Base-by-base conservation (phyloP, 2,888 invertebrate species). In the Melanotus villosus region DNA sequence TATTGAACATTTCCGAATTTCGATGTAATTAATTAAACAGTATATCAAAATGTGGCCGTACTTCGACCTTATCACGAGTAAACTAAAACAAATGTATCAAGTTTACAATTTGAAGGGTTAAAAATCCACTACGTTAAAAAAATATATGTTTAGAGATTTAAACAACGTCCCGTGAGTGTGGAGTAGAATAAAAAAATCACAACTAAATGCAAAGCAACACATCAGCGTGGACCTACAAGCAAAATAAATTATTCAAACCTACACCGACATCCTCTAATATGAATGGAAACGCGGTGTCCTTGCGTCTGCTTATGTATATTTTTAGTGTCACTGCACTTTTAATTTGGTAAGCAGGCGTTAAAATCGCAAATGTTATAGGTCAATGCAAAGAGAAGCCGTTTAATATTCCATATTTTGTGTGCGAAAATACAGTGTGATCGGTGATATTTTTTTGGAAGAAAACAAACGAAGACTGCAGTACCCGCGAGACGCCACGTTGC, bases 211-310 rank as follows among this genome's bases (percentile, higher is more conserved):
- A 45, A 10, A 23, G 47, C 47, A 47, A 47, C 26, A 26, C 12
- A 9, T n/a, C n/a, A 47, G 7, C 6, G 43, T 43, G 43, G 18
- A 19, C 18, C 19, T 12, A 10, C 14, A 30, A 50, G 50, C 16
- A 18, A 19, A 16, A 52, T 52, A 52, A 52, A 52, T 52, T 18
- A 52, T 52, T 52, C 52, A 45, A 65, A 38, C 63, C 52, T 54
- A 65, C 56, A 57, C 43, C 56, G 32, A 43, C 45, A 32, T 56
- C 43, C 32, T 38, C 43, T 47, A 30, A 41, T 19, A 58, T 65
- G 65, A 65, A 65, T 65, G 65, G 58, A 57, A 65, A 65, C 58
- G 58, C 57, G 43, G 21, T 32, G 64, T 56, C 64, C 64, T 65
- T 65, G 64, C 58, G 34, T 58, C 58, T 52, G 52, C 52, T 52